A percentile compares a stretch with the other conserved stretches of the same genome.
phyloP scores from a whole-genome alignment of 2,888 invertebrate genomes.

The Lordiphosa andalusiaca region DNA sequence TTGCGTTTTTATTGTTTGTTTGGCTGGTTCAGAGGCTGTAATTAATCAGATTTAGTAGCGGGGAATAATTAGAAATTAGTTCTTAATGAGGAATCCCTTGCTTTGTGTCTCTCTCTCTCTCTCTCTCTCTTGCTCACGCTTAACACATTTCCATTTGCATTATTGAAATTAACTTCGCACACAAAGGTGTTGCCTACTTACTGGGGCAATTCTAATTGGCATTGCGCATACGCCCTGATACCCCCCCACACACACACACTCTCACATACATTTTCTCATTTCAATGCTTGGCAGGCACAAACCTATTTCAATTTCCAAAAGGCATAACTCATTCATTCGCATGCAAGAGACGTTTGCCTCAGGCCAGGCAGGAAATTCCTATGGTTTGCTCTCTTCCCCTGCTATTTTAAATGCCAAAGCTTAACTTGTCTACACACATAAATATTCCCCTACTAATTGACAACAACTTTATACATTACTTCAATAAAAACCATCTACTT shows the following conservation, averaged over 20 bases:
- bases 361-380: too few species aligned
- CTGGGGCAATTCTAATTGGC: constrained; percentile 37
- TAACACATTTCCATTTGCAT: constrained; percentile 41
- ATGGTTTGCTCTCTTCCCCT: too few species aligned
- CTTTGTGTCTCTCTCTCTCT: neutral
- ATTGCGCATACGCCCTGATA: constrained; percentile 60
- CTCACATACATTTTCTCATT: constrained; percentile 5
- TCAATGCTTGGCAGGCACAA: too few species aligned
- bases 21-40: constrained; percentile 45
- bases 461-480: too few species aligned
- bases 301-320: too few species aligned
- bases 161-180: constrained; percentile 49
- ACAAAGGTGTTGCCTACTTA: constrained; percentile 63
- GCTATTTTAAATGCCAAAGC: too few species aligned
- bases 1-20: constrained; percentile 21
- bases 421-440: too few species aligned
- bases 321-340: too few species aligned
- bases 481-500: too few species aligned
- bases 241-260: neutral
- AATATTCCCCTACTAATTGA: too few species aligned
- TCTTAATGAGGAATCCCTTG: neutral
- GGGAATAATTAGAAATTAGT: constrained; percentile 23
- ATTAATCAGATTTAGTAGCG: constrained; percentile 61
- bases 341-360: too few species aligned
- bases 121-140: neutral